Evolutionary conservation across 1,140 invertebrate species (phyloP).

Genomic region (Aphidius ervi): DNA sequence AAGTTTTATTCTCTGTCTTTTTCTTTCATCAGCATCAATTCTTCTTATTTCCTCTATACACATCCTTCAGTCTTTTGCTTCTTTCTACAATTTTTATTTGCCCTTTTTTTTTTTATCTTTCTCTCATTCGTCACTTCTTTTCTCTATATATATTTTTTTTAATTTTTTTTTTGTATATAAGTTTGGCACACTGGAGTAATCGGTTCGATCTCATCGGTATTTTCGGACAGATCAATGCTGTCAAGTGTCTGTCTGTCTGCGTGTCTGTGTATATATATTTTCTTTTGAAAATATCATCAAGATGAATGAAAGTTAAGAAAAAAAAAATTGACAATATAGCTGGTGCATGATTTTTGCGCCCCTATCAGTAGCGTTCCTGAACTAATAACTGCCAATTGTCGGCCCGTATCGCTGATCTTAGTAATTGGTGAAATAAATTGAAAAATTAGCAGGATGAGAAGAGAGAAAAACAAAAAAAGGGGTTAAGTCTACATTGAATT

Average conservation of each 20-base stretch:
- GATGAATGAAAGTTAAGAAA: background rate
- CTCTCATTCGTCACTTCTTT: background rate
- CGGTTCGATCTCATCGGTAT: constrained; percentile 12
- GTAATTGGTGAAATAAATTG: constrained; percentile 44
- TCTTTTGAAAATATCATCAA: no score
- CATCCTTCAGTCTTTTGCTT: background rate
- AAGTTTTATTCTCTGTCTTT: constrained; percentile 24
- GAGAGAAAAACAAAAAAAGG: constrained; percentile 10
- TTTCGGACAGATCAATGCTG: background rate
- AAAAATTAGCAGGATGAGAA: constrained; percentile 43
- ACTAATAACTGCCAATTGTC: constrained; percentile 42
- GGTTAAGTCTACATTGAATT: constrained; percentile 30
- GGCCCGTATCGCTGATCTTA: constrained; percentile 29
- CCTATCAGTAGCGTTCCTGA: constrained; percentile 19
- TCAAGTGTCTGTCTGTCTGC: no score
- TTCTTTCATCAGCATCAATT: constrained; percentile 20
- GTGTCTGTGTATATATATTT: no score
- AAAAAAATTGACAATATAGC: background rate
- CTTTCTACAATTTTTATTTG: background rate
- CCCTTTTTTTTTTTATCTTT: constrained; percentile 8
- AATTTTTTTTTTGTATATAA: background rate
- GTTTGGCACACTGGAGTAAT: constrained; percentile 6
- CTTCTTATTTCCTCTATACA: constrained; percentile 10
- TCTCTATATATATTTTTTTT: background rate
- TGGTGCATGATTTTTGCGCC: background rate